Percentiles rank a stretch among this genome's conserved stretches.
Conservation (phyloP, 2,888 invertebrate species). For the Eupithecia pulchellata region DNA sequence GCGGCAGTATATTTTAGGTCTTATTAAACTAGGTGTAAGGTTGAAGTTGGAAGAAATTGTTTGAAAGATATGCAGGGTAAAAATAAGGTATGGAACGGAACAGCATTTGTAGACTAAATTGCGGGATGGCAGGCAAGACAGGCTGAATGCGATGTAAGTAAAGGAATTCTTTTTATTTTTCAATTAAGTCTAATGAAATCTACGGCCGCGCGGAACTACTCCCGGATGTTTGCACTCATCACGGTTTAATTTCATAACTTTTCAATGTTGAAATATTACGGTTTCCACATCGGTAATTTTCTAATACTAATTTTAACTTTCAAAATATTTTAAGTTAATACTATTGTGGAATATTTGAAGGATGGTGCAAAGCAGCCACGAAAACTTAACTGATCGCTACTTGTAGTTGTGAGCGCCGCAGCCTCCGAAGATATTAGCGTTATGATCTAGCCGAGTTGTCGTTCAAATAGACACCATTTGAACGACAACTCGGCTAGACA, state of each 20-base stretch:
- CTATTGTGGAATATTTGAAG: background rate
- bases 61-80: constrained; percentile 37
- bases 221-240: constrained; percentile 48
- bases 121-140: constrained; percentile 67
- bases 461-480: no score
- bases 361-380: no score
- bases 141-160: constrained; percentile 71
- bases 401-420: no score
- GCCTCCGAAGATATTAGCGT: no score
- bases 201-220: constrained; percentile 50
- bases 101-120: constrained; percentile 74
- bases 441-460: no score
- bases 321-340: background rate
- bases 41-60: constrained; percentile 35
- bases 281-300: constrained; percentile 18
- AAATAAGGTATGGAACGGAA: constrained; percentile 42
- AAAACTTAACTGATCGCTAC: no score
- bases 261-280: constrained; percentile 26
- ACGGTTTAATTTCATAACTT: constrained; percentile 42
- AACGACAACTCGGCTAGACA: no score
- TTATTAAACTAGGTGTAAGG: constrained; percentile 37
- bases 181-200: constrained; percentile 76
- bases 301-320: no score
- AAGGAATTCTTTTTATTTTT: constrained; percentile 75
- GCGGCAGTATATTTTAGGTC: constrained; percentile 42